phyloP scores from a whole-genome alignment of 2,888 invertebrate species.

The Heteromurus nitidus region DNA sequence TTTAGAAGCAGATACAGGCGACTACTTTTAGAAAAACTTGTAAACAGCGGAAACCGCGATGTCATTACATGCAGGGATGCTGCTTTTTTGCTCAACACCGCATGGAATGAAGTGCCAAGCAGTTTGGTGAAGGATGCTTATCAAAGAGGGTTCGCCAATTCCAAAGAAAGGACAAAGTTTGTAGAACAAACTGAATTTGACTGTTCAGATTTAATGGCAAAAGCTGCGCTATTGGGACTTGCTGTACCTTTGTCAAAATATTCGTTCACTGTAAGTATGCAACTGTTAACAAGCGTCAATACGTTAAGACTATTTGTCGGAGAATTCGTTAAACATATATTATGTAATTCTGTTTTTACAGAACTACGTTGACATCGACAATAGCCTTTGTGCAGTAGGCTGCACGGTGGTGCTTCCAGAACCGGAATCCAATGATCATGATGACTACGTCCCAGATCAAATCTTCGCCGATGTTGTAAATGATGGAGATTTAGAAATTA shows the following conservation, averaged over 20 bases:
- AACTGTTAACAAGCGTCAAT: too few species aligned
- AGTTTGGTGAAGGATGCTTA: slow-evolving; percentile 17
- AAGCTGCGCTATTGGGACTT: slow-evolving; percentile 38
- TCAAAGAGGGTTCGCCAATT: not conserved
- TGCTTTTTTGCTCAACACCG: slow-evolving; percentile 30
- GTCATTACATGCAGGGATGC: slow-evolving; percentile 3
- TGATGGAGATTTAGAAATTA: too few species aligned
- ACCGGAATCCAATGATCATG: not conserved
- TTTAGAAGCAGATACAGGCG: slow-evolving; percentile 37
- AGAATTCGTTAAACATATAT: too few species aligned
- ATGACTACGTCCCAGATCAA: not conserved
- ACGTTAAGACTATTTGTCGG: too few species aligned
- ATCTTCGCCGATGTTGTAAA: not conserved
- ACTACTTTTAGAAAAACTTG: slow-evolving; percentile 29
- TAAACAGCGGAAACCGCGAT: too few species aligned
- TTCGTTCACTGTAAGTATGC: slow-evolving; percentile 27
- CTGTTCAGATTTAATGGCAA: slow-evolving; percentile 25
- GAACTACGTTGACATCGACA: slow-evolving; percentile 46
- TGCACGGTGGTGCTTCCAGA: slow-evolving; percentile 2
- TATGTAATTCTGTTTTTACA: not conserved
- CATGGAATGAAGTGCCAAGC: slow-evolving; percentile 41
- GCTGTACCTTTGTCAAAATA: slow-evolving; percentile 33
- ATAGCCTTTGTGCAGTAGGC: slow-evolving; percentile 39
- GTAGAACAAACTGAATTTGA: slow-evolving; percentile 38
- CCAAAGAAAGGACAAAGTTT: too few species aligned